phyloP scores from a whole-genome alignment of 2,888 invertebrate species.

The Agrotis ipsilon region DNA sequence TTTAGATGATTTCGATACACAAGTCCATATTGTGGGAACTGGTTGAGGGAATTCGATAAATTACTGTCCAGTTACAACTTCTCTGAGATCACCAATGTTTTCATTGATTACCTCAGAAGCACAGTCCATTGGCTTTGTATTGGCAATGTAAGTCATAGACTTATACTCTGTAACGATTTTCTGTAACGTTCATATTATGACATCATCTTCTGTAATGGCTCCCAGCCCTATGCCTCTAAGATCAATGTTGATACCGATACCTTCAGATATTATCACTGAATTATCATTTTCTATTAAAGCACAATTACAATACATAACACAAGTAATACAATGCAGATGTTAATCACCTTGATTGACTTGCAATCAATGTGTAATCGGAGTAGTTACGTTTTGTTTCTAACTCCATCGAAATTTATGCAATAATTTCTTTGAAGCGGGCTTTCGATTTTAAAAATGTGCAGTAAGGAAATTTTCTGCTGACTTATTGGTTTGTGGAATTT shows the following conservation, averaged over 20 bases:
- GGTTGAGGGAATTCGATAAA: neutral
- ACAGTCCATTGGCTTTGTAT: neutral
- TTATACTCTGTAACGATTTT: neutral
- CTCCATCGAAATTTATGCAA: slow-evolving; percentile 36
- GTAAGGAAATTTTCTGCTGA: neutral
- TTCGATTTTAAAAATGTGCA: slow-evolving; percentile 22
- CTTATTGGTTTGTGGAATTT: slow-evolving; percentile 11
- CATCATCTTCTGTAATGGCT: neutral
- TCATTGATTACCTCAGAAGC: slow-evolving; percentile 5
- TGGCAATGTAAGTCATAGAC: too few relatives aligned
- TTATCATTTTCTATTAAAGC: slow-evolving; percentile 41
- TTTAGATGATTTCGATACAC: too few relatives aligned
- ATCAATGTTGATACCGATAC: slow-evolving; percentile 25
- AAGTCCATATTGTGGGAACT: too few relatives aligned
- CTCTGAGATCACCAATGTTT: slow-evolving; percentile 13
- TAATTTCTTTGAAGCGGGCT: slow-evolving; percentile 41
- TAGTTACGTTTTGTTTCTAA: slow-evolving; percentile 41
- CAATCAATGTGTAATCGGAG: slow-evolving; percentile 55
- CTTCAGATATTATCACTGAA: slow-evolving; percentile 7
- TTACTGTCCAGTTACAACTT: neutral
- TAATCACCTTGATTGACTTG: slow-evolving; percentile 62
- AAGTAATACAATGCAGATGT: slow-evolving; percentile 58
- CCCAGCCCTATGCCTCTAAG: neutral
- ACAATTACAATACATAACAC: slow-evolving; percentile 43
- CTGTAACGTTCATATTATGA: neutral